Conservation (phyloP, 2,888 invertebrate genomes). For the Aphidoletes aphidimyza region DNA sequence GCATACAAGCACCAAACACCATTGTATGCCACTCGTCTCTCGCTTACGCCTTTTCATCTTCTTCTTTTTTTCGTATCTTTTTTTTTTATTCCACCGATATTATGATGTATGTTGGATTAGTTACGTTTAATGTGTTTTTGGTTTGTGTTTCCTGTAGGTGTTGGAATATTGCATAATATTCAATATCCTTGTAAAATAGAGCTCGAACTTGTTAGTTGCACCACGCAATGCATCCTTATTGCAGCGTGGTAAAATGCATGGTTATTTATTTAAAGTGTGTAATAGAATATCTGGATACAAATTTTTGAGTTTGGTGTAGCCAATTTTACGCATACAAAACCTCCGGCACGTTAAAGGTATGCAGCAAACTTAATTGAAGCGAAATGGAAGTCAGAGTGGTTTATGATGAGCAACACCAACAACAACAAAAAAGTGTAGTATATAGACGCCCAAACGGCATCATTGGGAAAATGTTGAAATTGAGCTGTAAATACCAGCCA, state of each 20-base stretch:
- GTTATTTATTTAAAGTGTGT: constrained; percentile 19
- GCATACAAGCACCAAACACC: constrained; percentile 5
- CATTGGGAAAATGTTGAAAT: constrained; percentile 2
- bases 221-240: neutral
- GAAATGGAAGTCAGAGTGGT: neutral
- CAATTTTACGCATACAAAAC: constrained; percentile 29
- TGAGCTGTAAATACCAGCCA: neutral
- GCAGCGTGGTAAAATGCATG: neutral
- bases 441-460: constrained; percentile 33
- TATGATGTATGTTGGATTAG: constrained; percentile 46
- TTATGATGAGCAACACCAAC: neutral
- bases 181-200: constrained; percentile 42
- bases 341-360: neutral
- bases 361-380: constrained; percentile 7
- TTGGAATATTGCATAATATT: constrained; percentile 46
- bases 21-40: neutral
- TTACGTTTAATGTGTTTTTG: constrained; percentile 51
- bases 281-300: constrained; percentile 37
- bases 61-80: no score
- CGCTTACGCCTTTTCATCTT: neutral
- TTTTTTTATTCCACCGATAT: neutral
- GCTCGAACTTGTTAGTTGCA: no score
- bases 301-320: neutral
- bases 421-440: neutral
- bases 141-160: constrained; percentile 5